These are phyloP conservation scores for Rhabdomys dilectus DNA, from an alignment of 2,113 vertebrate genomes.

Conservation along the genomic window DNA sequence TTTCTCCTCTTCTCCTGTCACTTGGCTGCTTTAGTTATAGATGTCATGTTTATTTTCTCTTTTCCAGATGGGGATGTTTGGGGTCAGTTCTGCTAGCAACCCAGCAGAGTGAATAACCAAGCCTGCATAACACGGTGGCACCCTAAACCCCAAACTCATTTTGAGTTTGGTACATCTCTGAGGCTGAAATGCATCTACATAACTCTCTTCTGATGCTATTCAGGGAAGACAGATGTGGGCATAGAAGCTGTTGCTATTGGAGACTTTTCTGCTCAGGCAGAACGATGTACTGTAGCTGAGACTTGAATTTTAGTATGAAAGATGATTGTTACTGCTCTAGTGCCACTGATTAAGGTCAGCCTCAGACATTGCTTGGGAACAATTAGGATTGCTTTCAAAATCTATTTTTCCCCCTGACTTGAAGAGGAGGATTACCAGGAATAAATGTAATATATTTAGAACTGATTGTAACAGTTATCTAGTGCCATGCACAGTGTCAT, in stretches of 20 bases:
- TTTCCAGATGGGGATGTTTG: constrained; percentile 25
- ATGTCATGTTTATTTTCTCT: neutral
- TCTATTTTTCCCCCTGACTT: neutral
- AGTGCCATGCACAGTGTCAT: neutral
- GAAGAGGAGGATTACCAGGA: constrained; percentile 26
- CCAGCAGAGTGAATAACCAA: neutral
- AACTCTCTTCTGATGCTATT: constrained; percentile 9
- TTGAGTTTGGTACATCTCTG: neutral
- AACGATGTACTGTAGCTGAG: constrained; percentile 48
- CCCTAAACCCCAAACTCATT: neutral
- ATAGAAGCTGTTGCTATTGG: constrained; percentile 37
- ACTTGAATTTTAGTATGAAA: constrained; percentile 68
- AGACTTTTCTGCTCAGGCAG: constrained; percentile 61
- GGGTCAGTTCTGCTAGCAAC: constrained; percentile 12
- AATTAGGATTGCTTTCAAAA: constrained; percentile 55
- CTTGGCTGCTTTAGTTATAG: constrained; percentile 51
- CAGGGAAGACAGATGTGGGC: constrained; percentile 63
- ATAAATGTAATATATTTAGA: neutral
- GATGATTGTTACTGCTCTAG: constrained; percentile 60
- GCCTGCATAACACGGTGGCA: neutral
- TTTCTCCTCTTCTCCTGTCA: neutral
- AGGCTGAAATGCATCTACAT: neutral
- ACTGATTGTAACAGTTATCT: neutral
- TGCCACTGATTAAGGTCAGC: constrained; percentile 69
- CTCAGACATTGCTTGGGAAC: constrained; percentile 1